Evolutionary conservation across 1,140 invertebrate genomes (phyloP).

Genomic region (Tetranychus cinnabarinus): DNA sequence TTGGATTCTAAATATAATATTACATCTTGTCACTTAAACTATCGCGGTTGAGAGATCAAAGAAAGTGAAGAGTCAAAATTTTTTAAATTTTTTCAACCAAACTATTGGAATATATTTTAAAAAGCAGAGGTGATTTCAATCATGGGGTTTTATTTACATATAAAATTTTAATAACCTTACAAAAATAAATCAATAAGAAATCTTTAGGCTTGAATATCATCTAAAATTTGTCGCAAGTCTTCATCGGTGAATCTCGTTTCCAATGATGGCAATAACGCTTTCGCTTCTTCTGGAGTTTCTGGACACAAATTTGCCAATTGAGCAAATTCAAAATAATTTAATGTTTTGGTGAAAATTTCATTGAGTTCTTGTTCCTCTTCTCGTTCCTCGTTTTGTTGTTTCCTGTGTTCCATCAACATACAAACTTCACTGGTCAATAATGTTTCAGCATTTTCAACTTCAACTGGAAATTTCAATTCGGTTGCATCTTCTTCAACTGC

Average conservation of each 20-base stretch:
- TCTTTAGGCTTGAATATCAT: slow-evolving; percentile 91
- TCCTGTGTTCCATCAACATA: slow-evolving; percentile 87
- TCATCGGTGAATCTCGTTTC: slow-evolving; percentile 90
- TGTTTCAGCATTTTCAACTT: slow-evolving; percentile 96
- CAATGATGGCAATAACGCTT: slow-evolving; percentile 77
- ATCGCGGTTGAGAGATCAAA: no score
- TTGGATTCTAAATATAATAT: no score
- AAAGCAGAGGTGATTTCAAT: no score
- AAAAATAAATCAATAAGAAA: slow-evolving; percentile 18
- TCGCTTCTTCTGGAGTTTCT: slow-evolving; percentile 90
- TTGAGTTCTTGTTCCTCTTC: slow-evolving; percentile 96
- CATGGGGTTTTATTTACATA: no score
- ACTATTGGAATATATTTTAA: no score
- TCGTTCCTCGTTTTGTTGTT: slow-evolving; percentile 86
- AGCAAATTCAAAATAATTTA: slow-evolving; percentile 91
- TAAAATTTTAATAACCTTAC: no score
- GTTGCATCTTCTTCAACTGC: slow-evolving; percentile 23
- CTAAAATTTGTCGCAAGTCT: slow-evolving; percentile 70
- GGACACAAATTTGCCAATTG: slow-evolving; percentile 92
- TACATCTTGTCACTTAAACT: no score
- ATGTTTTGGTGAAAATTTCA: slow-evolving; percentile 92
- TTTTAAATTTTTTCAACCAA: no score
- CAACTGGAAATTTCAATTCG: slow-evolving; percentile 30
- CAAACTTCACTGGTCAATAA: slow-evolving; percentile 93
- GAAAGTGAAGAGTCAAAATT: no score